phyloP scores from a whole-genome alignment of 2,113 vertebrate species.

The Emydura subglobosa region DNA sequence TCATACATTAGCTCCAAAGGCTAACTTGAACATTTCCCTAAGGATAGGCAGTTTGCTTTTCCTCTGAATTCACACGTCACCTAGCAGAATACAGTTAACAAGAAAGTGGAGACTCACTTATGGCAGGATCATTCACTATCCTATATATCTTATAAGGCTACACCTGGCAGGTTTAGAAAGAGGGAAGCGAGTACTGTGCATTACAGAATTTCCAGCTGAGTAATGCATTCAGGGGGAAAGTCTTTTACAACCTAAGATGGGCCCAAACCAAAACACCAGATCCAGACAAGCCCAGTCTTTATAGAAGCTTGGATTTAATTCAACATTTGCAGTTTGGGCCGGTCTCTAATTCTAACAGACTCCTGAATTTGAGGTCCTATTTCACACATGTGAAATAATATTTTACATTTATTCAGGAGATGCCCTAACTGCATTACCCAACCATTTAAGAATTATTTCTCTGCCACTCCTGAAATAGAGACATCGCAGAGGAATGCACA shows the following conservation, averaged over 20 bases:
- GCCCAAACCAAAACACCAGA: not conserved
- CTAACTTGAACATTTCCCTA: slow-evolving; percentile 32
- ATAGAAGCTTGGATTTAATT: not conserved
- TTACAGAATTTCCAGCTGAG: not conserved
- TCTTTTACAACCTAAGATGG: not conserved
- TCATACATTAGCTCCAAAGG: not conserved
- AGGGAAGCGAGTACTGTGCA: not conserved
- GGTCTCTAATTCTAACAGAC: not conserved
- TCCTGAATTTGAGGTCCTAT: not conserved
- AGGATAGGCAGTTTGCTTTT: slow-evolving; percentile 33
- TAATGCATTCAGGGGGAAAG: not conserved
- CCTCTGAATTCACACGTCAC: slow-evolving; percentile 48
- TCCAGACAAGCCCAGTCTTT: not conserved
- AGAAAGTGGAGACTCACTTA: slow-evolving; percentile 1
- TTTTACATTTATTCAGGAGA: not conserved
- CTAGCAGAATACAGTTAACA: slow-evolving; percentile 10
- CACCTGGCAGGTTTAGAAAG: not conserved
- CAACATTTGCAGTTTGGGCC: not conserved
- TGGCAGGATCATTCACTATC: slow-evolving; percentile 33
- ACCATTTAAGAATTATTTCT: not conserved
- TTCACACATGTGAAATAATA: not conserved
- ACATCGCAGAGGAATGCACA: not conserved
- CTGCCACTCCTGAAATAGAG: not conserved
- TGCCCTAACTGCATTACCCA: not conserved
- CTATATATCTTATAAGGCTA: slow-evolving; percentile 18